Evolutionary conservation across 1,140 invertebrate genomes (phyloP), one percentile per base, ranked within the genome.

Genomic region (Pogonomyrmex californicus): DNA sequence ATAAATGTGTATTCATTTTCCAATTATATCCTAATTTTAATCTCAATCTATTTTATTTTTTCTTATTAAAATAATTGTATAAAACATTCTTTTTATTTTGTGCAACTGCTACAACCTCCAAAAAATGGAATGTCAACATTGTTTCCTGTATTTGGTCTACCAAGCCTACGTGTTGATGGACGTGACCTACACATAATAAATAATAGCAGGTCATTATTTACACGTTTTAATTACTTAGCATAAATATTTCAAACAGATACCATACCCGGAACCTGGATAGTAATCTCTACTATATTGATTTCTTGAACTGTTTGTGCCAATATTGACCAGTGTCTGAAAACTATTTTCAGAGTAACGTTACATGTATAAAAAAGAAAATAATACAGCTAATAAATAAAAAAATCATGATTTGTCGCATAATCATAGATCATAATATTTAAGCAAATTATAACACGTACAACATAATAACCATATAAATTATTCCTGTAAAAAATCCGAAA

Each of bases 71-170:
- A 41, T 83, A n/a, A 23, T 23, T 36, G 60, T 60, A 47, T 41
- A 78, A 65, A 60, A 9, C 51, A 68, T 47, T 75, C 89, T 68
- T 30, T 68, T 49, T 5, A 90, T 85, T 87, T 65, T 10, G 86
- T 49, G 56, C 93, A 94, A 87, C 92, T 93, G 33, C 90, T 91
- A 62, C 93, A 94, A 44, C 93, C 93, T 56, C 92, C 92, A 0
- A 75, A 83, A 41, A 87, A 87, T 65, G 93, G 93, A 87, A 93
- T 66, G 44, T 89, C 62, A 12, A 92, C 82, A 68, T 75, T 88
- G 47, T 88, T 70, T 14, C 92, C 88, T 38, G 86, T 85, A 47
- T 92, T 91, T 6, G 88, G 85, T 71, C 90, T 83, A 33, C 92
- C 89, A 9, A 92, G 73, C 79, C 89, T 93, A 36, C 89, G 91